phyloP scores from a whole-genome alignment of 2,888 invertebrate genomes.

The Metacarcinus magister region DNA sequence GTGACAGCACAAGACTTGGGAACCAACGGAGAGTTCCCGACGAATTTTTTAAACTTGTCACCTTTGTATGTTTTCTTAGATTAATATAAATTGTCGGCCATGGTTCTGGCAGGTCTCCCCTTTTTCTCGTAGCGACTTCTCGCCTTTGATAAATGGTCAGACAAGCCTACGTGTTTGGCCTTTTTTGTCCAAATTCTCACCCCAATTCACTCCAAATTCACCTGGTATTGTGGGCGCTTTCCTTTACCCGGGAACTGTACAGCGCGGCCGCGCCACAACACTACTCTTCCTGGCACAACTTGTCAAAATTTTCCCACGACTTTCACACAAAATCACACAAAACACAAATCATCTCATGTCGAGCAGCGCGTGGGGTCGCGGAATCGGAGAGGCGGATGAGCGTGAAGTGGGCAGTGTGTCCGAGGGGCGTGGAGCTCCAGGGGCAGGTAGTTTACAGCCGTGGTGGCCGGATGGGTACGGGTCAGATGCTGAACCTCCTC shows the following conservation, averaged over 20 bases:
- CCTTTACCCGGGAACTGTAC: conserved; percentile 62
- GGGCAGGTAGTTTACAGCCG: not conserved
- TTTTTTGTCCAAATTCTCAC: conserved; percentile 77
- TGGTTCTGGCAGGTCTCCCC: conserved; percentile 64
- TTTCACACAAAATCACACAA: conserved; percentile 78
- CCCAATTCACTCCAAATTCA: conserved; percentile 78
- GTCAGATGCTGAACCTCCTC: conserved; percentile 14
- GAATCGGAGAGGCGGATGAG: conserved; percentile 47
- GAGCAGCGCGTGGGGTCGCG: conserved; percentile 75
- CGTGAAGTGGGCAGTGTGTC: conserved; percentile 62
- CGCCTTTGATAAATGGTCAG: conserved; percentile 77
- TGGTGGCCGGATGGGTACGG: not conserved
- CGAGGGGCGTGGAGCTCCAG: conserved; percentile 53
- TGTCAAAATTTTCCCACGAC: conserved; percentile 75
- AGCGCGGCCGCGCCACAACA: conserved; percentile 69
- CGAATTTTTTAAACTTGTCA: conserved; percentile 72
- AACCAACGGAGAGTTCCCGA: conserved; percentile 49
- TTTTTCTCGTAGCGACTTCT: conserved; percentile 60
- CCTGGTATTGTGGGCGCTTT: conserved; percentile 74
- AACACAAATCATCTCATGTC: conserved; percentile 79
- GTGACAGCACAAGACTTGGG: conserved; percentile 56
- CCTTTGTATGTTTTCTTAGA: conserved; percentile 73
- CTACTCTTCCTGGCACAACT: conserved; percentile 76
- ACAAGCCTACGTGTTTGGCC: conserved; percentile 75
- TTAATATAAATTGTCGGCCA: conserved; percentile 75